phyloP scores from a whole-genome alignment of 2,113 vertebrate species.

The Australoheros scitulus region DNA sequence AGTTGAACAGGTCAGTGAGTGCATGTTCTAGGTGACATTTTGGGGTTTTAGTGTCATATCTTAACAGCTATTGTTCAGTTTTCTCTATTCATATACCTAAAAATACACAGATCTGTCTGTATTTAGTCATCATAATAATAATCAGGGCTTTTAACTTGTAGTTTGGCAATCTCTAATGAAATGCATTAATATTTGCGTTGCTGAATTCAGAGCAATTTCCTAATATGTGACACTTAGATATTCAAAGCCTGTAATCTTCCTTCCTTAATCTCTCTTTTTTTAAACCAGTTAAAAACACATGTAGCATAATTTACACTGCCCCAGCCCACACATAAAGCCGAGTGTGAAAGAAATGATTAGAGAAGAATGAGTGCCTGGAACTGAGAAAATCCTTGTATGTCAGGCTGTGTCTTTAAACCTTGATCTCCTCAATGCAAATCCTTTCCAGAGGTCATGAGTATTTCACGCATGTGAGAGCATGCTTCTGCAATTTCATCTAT shows the following conservation, averaged over 20 bases:
- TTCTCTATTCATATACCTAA: neutral
- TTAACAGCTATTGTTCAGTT: neutral
- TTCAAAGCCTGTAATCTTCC: slow-evolving; percentile 8
- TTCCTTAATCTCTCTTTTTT: neutral
- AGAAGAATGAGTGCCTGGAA: slow-evolving; percentile 12
- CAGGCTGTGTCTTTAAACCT: slow-evolving; percentile 33
- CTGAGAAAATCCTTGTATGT: slow-evolving; percentile 7
- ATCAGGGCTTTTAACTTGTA: neutral
- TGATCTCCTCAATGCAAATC: slow-evolving; percentile 54
- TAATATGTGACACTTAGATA: neutral
- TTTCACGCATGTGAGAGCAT: slow-evolving; percentile 36
- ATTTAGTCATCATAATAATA: neutral
- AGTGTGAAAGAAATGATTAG: slow-evolving; percentile 28
- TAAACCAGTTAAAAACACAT: neutral
- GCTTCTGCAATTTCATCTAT: slow-evolving; percentile 1
- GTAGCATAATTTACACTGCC: neutral
- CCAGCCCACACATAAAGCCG: slow-evolving; percentile 30
- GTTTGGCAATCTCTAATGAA: neutral
- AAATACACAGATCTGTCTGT: neutral
- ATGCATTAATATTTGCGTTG: neutral
- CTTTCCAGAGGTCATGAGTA: slow-evolving; percentile 39
- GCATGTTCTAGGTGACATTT: neutral
- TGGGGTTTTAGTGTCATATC: neutral
- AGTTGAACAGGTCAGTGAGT: neutral
- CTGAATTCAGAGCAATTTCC: neutral